Evolutionary conservation across 2,113 vertebrate genomes (phyloP).

Genomic region (Scatophagus argus): DNA sequence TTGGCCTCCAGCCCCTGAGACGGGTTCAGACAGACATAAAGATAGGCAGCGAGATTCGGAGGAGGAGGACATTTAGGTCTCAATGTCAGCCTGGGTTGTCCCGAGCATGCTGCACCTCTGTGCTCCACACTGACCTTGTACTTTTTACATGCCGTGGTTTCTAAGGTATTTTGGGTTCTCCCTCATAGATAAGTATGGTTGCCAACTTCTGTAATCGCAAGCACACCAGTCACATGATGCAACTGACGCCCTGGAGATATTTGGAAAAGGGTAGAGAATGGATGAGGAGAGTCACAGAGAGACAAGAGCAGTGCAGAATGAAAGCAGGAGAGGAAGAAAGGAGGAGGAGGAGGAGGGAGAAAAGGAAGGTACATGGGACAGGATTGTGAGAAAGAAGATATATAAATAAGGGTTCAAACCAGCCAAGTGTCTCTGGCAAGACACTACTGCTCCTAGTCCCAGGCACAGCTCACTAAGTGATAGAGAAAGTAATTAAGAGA

Average conservation of each 20-base stretch:
- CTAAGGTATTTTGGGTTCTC: constrained; percentile 61
- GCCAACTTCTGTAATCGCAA: constrained; percentile 78
- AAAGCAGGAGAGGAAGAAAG: constrained; percentile 36
- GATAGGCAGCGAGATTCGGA: constrained; percentile 16
- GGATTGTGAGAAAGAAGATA: constrained; percentile 73
- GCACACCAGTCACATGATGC: constrained; percentile 78
- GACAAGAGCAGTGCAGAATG: constrained; percentile 50
- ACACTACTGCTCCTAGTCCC: constrained; percentile 68
- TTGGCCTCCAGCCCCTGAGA: constrained; percentile 56
- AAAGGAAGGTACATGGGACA: constrained; percentile 48
- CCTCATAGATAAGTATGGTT: constrained; percentile 34
- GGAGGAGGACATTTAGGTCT: constrained; percentile 8
- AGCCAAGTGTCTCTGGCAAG: constrained; percentile 81
- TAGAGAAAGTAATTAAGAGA: constrained; percentile 86
- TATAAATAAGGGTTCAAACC: constrained; percentile 69
- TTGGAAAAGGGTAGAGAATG: constrained; percentile 68
- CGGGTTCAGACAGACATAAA: constrained; percentile 27
- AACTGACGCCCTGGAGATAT: constrained; percentile 79
- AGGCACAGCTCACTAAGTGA: constrained; percentile 80
- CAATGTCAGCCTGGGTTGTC: constrained; percentile 20
- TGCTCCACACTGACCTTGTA: constrained; percentile 36
- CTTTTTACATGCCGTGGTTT: constrained; percentile 39
- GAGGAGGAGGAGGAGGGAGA: constrained; percentile 8
- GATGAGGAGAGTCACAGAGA: constrained; percentile 44
- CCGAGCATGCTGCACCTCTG: not conserved